These are phyloP conservation scores for Erebia palarica DNA, from an alignment of 2,888 invertebrate genomes.

Conservation along the genomic window DNA sequence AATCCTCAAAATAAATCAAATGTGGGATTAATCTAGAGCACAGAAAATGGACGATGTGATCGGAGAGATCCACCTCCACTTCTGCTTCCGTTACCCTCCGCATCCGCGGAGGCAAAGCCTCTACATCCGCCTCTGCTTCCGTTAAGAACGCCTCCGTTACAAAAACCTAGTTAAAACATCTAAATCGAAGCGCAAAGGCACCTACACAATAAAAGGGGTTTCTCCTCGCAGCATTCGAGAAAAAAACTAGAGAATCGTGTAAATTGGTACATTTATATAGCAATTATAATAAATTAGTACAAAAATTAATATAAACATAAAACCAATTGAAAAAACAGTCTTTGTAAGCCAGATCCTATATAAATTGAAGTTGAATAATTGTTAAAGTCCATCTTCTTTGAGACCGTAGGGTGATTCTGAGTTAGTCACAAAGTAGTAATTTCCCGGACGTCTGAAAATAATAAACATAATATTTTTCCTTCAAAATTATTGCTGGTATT, in stretches of 20 bases:
- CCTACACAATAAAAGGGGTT: no score
- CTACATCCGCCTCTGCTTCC: no score
- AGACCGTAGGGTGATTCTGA: constrained; percentile 61
- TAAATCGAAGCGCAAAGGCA: no score
- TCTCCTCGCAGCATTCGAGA: no score
- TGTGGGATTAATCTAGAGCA: no score
- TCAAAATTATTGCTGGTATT: background rate
- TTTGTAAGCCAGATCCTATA: background rate
- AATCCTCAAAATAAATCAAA: no score
- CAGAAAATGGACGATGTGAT: no score
- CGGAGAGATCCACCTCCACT: no score
- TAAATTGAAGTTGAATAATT: background rate
- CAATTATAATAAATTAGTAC: background rate
- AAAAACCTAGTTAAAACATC: no score
- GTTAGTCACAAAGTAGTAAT: constrained; percentile 64
- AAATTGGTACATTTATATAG: background rate
- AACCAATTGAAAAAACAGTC: background rate
- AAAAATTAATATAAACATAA: constrained; percentile 1
- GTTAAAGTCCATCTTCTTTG: constrained; percentile 58
- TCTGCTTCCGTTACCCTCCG: no score
- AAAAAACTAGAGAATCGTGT: background rate
- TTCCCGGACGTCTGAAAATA: constrained; percentile 53
- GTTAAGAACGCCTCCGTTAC: no score
- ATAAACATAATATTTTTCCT: background rate
- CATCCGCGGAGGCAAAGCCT: no score